Conservation (phyloP, 2,797 vertebrate species). For the Lagodon rhomboides region DNA sequence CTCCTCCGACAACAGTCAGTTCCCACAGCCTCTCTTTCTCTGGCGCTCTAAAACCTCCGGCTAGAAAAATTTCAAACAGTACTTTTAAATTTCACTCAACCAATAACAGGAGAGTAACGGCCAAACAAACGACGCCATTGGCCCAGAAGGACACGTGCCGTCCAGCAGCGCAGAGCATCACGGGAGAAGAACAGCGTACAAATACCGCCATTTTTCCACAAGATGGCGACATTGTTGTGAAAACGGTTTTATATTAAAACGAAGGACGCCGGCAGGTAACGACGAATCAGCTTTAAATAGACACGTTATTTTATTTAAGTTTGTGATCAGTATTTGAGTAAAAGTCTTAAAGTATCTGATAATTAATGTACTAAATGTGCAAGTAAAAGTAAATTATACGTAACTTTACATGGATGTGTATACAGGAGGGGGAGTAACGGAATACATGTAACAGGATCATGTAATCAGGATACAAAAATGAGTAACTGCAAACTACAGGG, state of each 20-base stretch:
- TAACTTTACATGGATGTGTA: too few relatives aligned
- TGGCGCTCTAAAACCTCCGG: constrained; percentile 41
- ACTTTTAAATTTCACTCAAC: constrained; percentile 67
- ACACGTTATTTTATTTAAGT: too few relatives aligned
- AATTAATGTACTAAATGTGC: too few relatives aligned
- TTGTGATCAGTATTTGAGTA: too few relatives aligned
- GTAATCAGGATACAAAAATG: too few relatives aligned
- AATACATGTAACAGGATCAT: too few relatives aligned
- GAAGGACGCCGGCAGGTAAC: too few relatives aligned
- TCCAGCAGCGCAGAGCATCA: constrained; percentile 27
- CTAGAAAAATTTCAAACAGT: constrained; percentile 27
- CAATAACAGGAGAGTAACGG: constrained; percentile 61
- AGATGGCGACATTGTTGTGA: constrained; percentile 41
- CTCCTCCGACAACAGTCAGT: rapidly evolving
- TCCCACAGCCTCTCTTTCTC: background rate
- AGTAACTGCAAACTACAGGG: too few relatives aligned
- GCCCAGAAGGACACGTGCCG: background rate
- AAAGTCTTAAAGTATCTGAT: too few relatives aligned
- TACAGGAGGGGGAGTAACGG: too few relatives aligned
- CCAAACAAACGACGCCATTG: constrained; percentile 32
- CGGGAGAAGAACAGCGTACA: background rate
- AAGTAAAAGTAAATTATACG: too few relatives aligned
- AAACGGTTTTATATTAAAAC: background rate
- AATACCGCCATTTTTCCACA: background rate
- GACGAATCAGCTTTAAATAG: too few relatives aligned